Conservation (phyloP, 1,140 invertebrate species). For the Philotrypesis tridentata region DNA sequence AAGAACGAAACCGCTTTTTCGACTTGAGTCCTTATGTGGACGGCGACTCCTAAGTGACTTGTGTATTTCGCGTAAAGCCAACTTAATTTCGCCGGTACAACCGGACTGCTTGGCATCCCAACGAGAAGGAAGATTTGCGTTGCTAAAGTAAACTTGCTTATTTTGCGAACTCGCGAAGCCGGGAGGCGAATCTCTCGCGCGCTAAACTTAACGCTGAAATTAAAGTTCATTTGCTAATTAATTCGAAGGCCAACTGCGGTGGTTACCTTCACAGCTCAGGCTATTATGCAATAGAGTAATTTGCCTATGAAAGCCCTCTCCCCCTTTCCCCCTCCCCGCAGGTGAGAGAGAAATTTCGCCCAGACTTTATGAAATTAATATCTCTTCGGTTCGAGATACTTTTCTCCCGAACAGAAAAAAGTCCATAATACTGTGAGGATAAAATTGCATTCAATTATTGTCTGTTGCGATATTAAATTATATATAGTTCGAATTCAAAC, state of each 20-base stretch:
- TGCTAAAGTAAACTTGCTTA: slow-evolving; percentile 4
- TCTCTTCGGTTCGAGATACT: not conserved
- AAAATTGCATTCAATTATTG: not conserved
- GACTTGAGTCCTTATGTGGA: not conserved
- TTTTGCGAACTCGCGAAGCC: not conserved
- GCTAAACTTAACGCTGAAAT: not conserved
- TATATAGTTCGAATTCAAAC: not conserved
- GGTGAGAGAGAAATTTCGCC: not conserved
- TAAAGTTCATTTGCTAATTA: not conserved
- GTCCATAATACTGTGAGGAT: not conserved
- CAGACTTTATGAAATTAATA: not conserved
- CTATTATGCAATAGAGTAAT: not conserved
- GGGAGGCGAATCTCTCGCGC: not conserved
- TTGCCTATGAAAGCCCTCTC: not conserved
- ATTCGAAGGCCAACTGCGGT: not conserved
- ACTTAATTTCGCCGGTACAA: too few species aligned
- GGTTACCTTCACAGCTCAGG: not conserved
- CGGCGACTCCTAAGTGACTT: not conserved
- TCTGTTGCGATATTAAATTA: not conserved
- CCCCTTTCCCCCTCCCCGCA: not conserved
- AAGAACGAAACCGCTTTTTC: not conserved
- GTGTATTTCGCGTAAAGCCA: not conserved
- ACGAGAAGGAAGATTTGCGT: not conserved
- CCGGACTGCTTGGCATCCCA: too few species aligned
- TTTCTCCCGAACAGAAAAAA: not conserved